These are phyloP conservation scores for Tenodera sinensis DNA, from an alignment of 2,888 invertebrate species.

Conservation along the genomic window DNA sequence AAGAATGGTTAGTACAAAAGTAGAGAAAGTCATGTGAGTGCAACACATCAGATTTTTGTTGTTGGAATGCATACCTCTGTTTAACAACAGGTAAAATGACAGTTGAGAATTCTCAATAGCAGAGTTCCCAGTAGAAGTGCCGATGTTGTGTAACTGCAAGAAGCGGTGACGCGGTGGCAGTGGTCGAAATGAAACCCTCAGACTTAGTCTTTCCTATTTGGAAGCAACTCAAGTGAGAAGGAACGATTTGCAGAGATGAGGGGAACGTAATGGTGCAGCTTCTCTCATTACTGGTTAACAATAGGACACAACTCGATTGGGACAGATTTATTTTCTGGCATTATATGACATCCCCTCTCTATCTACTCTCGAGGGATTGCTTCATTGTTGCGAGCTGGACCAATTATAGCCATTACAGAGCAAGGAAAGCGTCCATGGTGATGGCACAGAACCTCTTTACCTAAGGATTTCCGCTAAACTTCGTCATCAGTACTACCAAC, in stretches of 20 bases:
- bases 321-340: constrained; percentile 21
- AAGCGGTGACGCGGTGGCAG: background rate
- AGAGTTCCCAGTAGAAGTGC: no score
- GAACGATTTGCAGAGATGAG: background rate
- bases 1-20: no score
- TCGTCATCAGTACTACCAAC: background rate
- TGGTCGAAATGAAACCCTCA: background rate
- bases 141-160: no score
- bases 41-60: no score
- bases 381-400: background rate
- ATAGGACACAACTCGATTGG: constrained; percentile 17
- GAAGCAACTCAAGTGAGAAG: background rate
- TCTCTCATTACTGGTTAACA: constrained; percentile 13
- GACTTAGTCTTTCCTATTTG: no score
- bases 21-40: no score
- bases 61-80: no score
- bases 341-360: background rate
- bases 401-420: background rate
- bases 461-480: background rate
- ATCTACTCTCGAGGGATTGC: background rate
- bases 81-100: no score
- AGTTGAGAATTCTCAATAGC: no score
- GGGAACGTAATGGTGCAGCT: background rate
- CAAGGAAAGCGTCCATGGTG: background rate
- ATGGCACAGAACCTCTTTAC: background rate